Evolutionary conservation across 2,888 invertebrate genomes (phyloP).

Genomic region (Hirtodrosophila duncani): DNA sequence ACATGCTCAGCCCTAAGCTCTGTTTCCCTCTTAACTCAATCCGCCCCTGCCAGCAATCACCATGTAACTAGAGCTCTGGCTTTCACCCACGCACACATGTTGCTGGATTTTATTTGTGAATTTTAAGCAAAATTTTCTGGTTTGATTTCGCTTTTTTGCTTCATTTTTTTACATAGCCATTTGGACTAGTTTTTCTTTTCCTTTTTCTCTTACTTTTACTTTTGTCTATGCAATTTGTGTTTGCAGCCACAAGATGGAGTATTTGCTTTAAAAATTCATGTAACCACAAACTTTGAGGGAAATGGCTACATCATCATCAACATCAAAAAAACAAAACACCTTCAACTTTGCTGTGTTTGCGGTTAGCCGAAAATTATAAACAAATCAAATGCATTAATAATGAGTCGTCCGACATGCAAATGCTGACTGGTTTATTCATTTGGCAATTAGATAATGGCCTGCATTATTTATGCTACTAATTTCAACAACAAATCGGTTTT

Average conservation of each 20-base stretch:
- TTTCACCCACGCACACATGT: constrained; percentile 6
- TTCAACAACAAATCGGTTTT: constrained; percentile 14
- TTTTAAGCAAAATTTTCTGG: constrained; percentile 38
- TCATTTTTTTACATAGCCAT: constrained; percentile 8
- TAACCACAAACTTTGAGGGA: constrained; percentile 10
- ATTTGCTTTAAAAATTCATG: constrained; percentile 8
- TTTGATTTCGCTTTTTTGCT: constrained; percentile 2
- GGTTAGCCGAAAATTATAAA: constrained; percentile 21
- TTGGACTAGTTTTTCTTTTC: background rate
- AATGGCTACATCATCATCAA: too few relatives aligned
- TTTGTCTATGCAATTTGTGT: constrained; percentile 51
- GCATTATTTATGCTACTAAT: constrained; percentile 25
- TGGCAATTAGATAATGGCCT: constrained; percentile 14
- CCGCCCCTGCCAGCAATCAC: too few relatives aligned
- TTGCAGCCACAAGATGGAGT: constrained; percentile 21
- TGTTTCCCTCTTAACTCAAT: too few relatives aligned
- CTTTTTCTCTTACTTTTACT: constrained; percentile 10
- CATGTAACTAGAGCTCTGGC: too few relatives aligned
- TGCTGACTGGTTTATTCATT: constrained; percentile 17
- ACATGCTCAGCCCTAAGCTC: too few relatives aligned
- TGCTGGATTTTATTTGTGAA: constrained; percentile 37
- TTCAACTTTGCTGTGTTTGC: too few relatives aligned
- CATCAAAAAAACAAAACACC: too few relatives aligned
- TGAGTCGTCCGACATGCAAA: too few relatives aligned
- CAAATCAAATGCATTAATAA: too few relatives aligned